Percentiles rank a stretch among this genome's conserved stretches.
These are phyloP conservation scores for Cryptomyrus ogoouensis DNA, from an alignment of 2,113 vertebrate genomes.

Conservation along the genomic window DNA sequence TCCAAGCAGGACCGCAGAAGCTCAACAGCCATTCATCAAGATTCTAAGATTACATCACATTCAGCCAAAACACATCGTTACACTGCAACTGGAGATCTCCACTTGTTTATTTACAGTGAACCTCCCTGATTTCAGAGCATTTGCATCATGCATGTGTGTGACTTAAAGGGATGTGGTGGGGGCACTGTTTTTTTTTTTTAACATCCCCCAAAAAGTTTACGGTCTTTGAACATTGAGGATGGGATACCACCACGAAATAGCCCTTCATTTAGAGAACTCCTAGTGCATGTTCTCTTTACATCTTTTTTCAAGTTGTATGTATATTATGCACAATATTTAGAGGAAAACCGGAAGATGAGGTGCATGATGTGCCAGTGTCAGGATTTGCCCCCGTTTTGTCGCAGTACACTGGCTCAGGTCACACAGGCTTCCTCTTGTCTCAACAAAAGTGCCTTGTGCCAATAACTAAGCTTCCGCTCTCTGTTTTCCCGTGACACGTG, in stretches of 20 bases:
- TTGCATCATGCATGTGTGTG: conserved; percentile 6
- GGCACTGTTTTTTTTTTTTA: background rate
- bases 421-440: background rate
- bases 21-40: background rate
- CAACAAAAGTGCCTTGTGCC: background rate
- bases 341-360: background rate
- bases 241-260: background rate
- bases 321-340: background rate
- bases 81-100: background rate
- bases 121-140: background rate
- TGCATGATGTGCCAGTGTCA: background rate
- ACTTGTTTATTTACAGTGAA: background rate
- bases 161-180: background rate
- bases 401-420: background rate
- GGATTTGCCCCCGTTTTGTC: background rate
- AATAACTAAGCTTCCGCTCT: background rate
- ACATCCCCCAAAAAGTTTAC: background rate
- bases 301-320: background rate
- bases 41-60: background rate
- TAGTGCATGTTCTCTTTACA: background rate
- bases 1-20: background rate
- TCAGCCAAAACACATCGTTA: background rate
- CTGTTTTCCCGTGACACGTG: background rate
- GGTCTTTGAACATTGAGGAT: background rate
- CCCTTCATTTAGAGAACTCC: background rate